These are phyloP conservation scores for Carcina quercana DNA, from an alignment of 2,888 invertebrate genomes.

Conservation along the genomic window DNA sequence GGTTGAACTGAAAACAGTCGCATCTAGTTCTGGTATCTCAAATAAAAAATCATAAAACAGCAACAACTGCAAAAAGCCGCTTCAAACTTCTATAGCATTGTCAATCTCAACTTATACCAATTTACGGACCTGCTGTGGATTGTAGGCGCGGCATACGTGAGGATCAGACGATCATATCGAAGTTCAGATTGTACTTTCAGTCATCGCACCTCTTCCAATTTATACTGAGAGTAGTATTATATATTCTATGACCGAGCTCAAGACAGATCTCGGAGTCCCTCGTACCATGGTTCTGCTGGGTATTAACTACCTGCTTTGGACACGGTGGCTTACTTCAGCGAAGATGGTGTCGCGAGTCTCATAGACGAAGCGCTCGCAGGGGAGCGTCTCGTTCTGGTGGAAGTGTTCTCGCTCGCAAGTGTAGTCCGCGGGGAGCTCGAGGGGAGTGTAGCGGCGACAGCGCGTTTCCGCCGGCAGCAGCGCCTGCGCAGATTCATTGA, in stretches of 20 bases:
- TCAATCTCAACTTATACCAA: constrained; percentile 1
- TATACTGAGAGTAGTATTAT: no score
- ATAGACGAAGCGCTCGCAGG: constrained; percentile 44
- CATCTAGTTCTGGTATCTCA: background rate
- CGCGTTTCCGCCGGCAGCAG: constrained; percentile 31
- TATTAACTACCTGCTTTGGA: no score
- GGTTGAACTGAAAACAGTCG: constrained; percentile 68
- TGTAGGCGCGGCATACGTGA: no score
- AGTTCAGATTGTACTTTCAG: no score
- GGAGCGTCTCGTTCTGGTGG: constrained; percentile 31
- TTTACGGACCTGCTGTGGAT: no score
- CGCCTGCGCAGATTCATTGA: constrained; percentile 24
- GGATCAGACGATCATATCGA: no score
- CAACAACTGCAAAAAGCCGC: background rate
- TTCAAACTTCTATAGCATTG: background rate
- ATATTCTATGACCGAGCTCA: no score
- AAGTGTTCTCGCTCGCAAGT: constrained; percentile 35
- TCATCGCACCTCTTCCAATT: no score
- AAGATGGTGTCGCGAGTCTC: constrained; percentile 43
- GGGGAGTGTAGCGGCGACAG: constrained; percentile 33
- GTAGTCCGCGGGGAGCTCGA: constrained; percentile 10
- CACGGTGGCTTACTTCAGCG: constrained; percentile 38
- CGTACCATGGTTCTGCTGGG: no score
- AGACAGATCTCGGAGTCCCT: no score
- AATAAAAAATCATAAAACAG: background rate